Evolutionary conservation across 1,140 invertebrate species (phyloP), one percentile per base, ranked within the genome.

Genomic region (Cataglyphis hispanica): DNA sequence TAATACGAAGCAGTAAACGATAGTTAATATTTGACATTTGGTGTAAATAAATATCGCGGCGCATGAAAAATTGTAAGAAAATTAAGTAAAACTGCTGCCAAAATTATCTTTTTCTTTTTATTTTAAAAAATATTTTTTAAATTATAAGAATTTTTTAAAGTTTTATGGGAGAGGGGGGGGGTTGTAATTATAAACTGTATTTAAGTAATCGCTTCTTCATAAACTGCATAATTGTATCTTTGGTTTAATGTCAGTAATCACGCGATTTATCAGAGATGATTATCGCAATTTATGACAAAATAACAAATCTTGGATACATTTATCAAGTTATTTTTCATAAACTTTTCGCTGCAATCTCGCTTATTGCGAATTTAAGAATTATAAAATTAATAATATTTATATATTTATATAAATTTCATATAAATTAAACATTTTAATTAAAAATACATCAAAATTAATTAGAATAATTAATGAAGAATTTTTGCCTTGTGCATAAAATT

Each of bases 381-480:
- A 31, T 31, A 16, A 27, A 4, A 61, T 13, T 1, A 22, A 61
- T 50, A 50, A 46, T 46, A 46, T 46, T 46, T 13, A 43, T 43
- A 3, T 50, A 50, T 50, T 50, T 16, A 19, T 50, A 50, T 19
- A n/a, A n/a, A 6, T 50, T 3, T 50, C 46, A 50, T 50, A 50
- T 50, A 50, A 50, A 50, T 50, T 50, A 50, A 50, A 50, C 5
- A 50, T 50, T 16, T 50, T 50, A 50, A 50, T 50, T 13, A 61
- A 13, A 27, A 27, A 61, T 31, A 61, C 11, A 61, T 25, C 0
- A 60, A 31, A 19, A 74, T 56, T 34, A 34, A 56, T 25, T 22
- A 37, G 19, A 60, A 76, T 76, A 40, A 76, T 61, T 61, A 77
- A 77, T 16, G 16, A 27, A 1, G 16, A 64, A 66, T 80, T 40